These are phyloP conservation scores for Meloe dianella DNA, from an alignment of 2,888 invertebrate genomes.

Conservation along the genomic window DNA sequence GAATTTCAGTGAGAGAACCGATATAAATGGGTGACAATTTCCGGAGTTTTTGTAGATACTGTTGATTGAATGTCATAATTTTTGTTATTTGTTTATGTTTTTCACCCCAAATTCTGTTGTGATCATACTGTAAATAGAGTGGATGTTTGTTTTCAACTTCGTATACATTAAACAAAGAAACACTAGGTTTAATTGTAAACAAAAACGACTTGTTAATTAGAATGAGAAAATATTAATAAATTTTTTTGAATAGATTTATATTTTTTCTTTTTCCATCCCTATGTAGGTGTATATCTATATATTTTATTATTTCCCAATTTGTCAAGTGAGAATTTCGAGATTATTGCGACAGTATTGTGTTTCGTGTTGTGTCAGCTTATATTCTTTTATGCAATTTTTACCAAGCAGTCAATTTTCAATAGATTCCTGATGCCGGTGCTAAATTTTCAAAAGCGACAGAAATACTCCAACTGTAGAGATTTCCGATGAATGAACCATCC, in stretches of 20 bases:
- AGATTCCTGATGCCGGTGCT: neutral
- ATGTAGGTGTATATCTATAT: too few relatives aligned
- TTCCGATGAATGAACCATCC: constrained; percentile 47
- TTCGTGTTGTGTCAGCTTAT: constrained; percentile 5
- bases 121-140: neutral
- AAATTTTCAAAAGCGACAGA: constrained; percentile 3
- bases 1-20: neutral
- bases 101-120: neutral
- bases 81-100: constrained; percentile 3
- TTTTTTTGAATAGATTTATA: neutral
- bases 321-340: neutral
- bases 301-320: neutral
- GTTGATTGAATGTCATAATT: neutral
- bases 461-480: constrained; percentile 34
- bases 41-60: constrained; percentile 6
- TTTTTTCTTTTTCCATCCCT: neutral
- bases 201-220: constrained; percentile 1
- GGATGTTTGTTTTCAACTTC: neutral
- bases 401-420: constrained; percentile 6
- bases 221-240: neutral
- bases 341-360: neutral
- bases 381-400: constrained; percentile 2
- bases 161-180: neutral
- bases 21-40: neutral
- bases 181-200: neutral